Evolutionary conservation across 2,888 invertebrate genomes (phyloP).

Genomic region (Gari tellinella): DNA sequence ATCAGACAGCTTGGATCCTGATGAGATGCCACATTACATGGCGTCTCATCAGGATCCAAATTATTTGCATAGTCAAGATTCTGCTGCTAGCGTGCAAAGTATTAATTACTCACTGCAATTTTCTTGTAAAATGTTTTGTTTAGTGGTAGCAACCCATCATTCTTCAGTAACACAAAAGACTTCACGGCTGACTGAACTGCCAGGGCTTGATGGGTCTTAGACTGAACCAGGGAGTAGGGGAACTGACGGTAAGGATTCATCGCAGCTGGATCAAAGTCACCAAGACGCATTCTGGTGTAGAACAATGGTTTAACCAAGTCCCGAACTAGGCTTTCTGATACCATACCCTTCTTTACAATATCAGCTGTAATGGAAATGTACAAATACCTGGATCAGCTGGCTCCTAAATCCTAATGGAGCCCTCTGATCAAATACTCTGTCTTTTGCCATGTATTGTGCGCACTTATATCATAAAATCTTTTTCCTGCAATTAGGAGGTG

Average conservation of each 20-base stretch:
- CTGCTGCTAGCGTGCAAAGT: too few species aligned
- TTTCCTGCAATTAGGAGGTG: too few species aligned
- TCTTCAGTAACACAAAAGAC: slow-evolving; percentile 76
- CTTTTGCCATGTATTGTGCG: too few species aligned
- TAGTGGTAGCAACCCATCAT: slow-evolving; percentile 59
- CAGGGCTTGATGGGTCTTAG: slow-evolving; percentile 61
- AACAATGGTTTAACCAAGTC: slow-evolving; percentile 64
- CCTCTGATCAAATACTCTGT: too few species aligned
- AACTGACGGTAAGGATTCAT: slow-evolving; percentile 54
- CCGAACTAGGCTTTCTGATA: slow-evolving; percentile 33
- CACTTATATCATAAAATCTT: too few species aligned
- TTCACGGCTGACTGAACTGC: slow-evolving; percentile 71
- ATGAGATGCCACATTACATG: too few species aligned
- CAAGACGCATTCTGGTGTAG: slow-evolving; percentile 71
- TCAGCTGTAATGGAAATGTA: slow-evolving; percentile 16
- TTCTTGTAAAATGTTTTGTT: slow-evolving; percentile 10
- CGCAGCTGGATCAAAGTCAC: slow-evolving; percentile 71
- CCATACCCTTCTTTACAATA: slow-evolving; percentile 44
- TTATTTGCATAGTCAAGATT: too few species aligned
- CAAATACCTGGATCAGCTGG: background rate
- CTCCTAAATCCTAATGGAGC: too few species aligned
- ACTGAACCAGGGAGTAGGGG: slow-evolving; percentile 50
- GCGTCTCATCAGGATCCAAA: too few species aligned
- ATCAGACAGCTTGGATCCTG: too few species aligned
- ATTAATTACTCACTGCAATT: slow-evolving; percentile 42